Base-by-base conservation (phyloP, 2,113 vertebrate genomes). In the Microcebus murinus region DNA sequence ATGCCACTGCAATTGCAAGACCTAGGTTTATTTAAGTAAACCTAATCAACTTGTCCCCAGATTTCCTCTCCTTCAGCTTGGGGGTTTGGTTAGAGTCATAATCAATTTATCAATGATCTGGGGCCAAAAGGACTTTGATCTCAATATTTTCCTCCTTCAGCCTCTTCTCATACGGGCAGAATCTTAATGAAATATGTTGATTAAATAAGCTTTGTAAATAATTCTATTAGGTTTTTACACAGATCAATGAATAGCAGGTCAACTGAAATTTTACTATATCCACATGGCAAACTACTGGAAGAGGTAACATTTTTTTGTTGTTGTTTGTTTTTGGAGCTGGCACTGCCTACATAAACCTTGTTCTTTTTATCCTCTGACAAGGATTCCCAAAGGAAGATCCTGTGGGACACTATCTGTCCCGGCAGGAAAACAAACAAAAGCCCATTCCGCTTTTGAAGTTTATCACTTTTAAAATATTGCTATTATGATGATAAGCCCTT, bases 291-390 rank as follows among this genome's bases (percentile, higher is more conserved):
- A 83, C 59, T 83, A 63, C 79, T 50, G 15, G 52, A 94, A 96
- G 73, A 85, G 39, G 50, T 48, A 70, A 48, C 34, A 1, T 85
- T 50, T 87, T 55, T 70, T 70, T 45, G 45, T 89, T 89, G 87
- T 73, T 79, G 34, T 61, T 68, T 94, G 23, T 90, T 95, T 92
- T 42, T 31, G 23, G 86, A 98, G 88, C 95, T 97, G 94, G 94
- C 92, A 81, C 71, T 87, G 96, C 91, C 97, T 98, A 71, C 95
- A 98, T 97, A 98, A 98, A 98, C 98, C 12, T 1, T 91, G 34
- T 94, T 98, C 94, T 93, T 98, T 98, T 98, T 95, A 96, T 97
- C 96, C 96, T 6, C 97, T 98, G 98, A 98, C 98, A 98, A 96
- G 96, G 97, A 97, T 97, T 98, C 98, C 98, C 98, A 95, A 95